These are phyloP conservation scores for Eidolon dupreanum DNA, from an alignment of 2,797 vertebrate species.

Conservation along the genomic window DNA sequence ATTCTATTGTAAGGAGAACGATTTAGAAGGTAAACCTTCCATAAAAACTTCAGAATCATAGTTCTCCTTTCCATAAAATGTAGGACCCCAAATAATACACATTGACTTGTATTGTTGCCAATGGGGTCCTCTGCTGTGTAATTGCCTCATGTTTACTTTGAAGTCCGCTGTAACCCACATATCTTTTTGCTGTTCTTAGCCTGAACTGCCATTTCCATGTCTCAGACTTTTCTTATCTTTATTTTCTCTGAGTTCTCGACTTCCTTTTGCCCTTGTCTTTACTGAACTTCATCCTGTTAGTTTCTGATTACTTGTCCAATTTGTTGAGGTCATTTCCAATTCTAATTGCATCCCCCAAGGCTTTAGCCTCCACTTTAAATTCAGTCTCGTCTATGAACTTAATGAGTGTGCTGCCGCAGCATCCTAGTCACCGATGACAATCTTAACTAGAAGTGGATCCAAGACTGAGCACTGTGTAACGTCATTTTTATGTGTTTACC, in stretches of 20 bases:
- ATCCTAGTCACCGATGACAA: slow-evolving; percentile 39
- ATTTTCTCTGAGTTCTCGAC: slow-evolving; percentile 18
- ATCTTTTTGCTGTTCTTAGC: neutral
- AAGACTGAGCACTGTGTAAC: neutral
- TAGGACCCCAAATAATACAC: neutral
- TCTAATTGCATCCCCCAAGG: slow-evolving; percentile 66
- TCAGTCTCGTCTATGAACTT: slow-evolving; percentile 53
- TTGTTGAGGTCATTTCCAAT: slow-evolving; percentile 71
- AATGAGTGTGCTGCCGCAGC: slow-evolving; percentile 11
- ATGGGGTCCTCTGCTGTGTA: neutral
- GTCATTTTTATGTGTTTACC: neutral
- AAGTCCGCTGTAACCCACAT: neutral
- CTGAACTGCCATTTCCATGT: neutral
- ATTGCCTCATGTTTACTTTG: neutral
- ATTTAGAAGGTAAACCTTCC: neutral
- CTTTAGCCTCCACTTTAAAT: slow-evolving; percentile 61
- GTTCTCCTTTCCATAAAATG: neutral
- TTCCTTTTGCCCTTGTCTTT: slow-evolving; percentile 66
- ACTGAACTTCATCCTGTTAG: slow-evolving; percentile 61
- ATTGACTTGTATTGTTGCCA: neutral
- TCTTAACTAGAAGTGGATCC: slow-evolving; percentile 36
- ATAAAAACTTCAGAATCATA: neutral
- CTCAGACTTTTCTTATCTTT: slow-evolving; percentile 30
- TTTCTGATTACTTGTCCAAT: slow-evolving; percentile 74
- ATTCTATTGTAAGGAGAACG: neutral